Evolutionary conservation across 2,113 vertebrate genomes (phyloP).

Genomic region (Sapajus apella): DNA sequence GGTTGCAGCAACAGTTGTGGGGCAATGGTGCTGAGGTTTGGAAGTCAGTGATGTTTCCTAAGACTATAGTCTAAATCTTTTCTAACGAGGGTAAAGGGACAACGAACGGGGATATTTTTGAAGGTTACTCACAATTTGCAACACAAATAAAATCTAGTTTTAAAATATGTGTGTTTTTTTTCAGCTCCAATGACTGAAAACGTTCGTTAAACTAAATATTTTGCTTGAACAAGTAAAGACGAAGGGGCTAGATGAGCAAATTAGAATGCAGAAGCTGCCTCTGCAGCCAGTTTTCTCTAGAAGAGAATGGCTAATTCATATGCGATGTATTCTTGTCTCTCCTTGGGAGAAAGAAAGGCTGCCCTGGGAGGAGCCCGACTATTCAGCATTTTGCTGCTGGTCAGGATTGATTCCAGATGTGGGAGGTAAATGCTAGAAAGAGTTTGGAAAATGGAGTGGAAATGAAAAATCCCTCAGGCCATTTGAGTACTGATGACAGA

Average conservation of each 20-base stretch:
- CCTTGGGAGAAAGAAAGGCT: constrained; percentile 32
- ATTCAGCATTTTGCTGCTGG: constrained; percentile 51
- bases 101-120: constrained; percentile 6
- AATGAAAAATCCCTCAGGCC: constrained; percentile 71
- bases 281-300: background rate
- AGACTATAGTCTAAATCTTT: constrained; percentile 6
- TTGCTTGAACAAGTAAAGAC: constrained; percentile 39
- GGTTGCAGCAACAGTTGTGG: background rate
- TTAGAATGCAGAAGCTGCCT: constrained; percentile 42
- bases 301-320: constrained; percentile 35
- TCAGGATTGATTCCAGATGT: constrained; percentile 79
- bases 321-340: background rate
- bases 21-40: background rate
- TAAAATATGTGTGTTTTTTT: background rate
- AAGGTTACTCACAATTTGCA: constrained; percentile 46
- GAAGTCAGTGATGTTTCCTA: background rate
- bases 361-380: background rate
- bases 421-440: constrained; percentile 64
- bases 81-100: constrained; percentile 21
- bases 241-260: background rate
- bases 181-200: constrained; percentile 36
- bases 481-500: constrained; percentile 72
- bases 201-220: constrained; percentile 58
- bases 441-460: constrained; percentile 73
- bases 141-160: constrained; percentile 55